Conservation (phyloP, 2,113 vertebrate genomes). For the Tachycineta bicolor region DNA sequence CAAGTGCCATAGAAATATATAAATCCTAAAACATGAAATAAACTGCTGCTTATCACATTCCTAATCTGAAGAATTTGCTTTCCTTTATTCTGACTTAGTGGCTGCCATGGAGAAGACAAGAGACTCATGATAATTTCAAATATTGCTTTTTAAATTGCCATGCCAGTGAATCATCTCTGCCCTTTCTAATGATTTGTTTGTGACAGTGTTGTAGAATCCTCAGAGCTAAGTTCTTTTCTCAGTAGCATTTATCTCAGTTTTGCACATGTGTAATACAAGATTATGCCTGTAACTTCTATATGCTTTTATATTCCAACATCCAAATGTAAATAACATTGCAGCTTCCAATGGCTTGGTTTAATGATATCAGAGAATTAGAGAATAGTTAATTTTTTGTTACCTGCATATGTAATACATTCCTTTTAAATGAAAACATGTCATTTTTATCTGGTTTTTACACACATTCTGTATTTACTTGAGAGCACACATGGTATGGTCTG, state of each 20-base stretch:
- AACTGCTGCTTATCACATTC: neutral
- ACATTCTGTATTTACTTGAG: neutral
- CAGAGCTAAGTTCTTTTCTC: neutral
- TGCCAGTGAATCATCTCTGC: neutral
- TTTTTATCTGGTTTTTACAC: neutral
- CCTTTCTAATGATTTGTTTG: constrained; percentile 1
- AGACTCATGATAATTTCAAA: neutral
- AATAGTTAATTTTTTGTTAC: neutral
- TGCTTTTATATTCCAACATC: neutral
- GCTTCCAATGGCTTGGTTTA: neutral
- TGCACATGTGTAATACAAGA: neutral
- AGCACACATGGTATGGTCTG: neutral
- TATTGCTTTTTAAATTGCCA: neutral
- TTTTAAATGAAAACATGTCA: neutral
- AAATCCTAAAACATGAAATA: neutral
- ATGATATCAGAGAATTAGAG: neutral
- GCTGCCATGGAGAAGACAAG: neutral
- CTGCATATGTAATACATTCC: neutral
- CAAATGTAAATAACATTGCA: neutral
- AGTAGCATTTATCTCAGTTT: neutral
- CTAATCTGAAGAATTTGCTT: neutral
- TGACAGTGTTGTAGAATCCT: neutral
- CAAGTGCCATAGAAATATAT: neutral
- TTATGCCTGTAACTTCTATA: neutral
- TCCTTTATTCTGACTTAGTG: neutral